phyloP scores from a whole-genome alignment of 2,888 invertebrate species.

The Drosophila multiciliata region DNA sequence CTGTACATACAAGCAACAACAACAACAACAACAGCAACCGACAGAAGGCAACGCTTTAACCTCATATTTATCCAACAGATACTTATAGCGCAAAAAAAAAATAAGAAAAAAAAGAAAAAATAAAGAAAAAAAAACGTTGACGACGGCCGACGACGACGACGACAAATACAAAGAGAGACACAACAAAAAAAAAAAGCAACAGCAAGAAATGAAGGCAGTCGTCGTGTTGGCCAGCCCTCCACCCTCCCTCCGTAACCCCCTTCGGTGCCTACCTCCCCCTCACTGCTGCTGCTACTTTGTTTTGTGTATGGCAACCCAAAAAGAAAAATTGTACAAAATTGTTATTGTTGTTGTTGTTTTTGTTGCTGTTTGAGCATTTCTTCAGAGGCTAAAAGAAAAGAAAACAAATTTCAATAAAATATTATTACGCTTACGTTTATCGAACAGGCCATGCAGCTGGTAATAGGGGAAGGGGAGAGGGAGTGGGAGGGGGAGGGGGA shows the following conservation, averaged over 20 bases:
- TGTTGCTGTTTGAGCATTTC: conserved; percentile 42
- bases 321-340: conserved; percentile 62
- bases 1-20: conserved; percentile 29
- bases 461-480: not conserved
- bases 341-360: conserved; percentile 23
- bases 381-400: conserved; percentile 43
- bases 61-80: conserved; percentile 84
- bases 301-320: conserved; percentile 51
- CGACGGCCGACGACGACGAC: conserved; percentile 65
- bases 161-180: conserved; percentile 49
- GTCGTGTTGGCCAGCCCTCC: conserved; percentile 26
- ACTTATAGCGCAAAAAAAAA: conserved; percentile 72
- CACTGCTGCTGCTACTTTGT: conserved; percentile 13
- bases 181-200: conserved; percentile 40
- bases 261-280: not conserved
- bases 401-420: conserved; percentile 84
- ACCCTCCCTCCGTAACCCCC: not conserved
- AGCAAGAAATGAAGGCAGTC: conserved; percentile 72
- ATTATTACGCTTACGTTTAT: conserved; percentile 83
- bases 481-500: not conserved
- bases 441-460: conserved; percentile 61
- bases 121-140: conserved; percentile 55
- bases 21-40: conserved; percentile 44
- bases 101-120: conserved; percentile 35
- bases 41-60: conserved; percentile 83